Conservation (phyloP, 2,113 vertebrate genomes). For the Dasypus novemcinctus region DNA sequence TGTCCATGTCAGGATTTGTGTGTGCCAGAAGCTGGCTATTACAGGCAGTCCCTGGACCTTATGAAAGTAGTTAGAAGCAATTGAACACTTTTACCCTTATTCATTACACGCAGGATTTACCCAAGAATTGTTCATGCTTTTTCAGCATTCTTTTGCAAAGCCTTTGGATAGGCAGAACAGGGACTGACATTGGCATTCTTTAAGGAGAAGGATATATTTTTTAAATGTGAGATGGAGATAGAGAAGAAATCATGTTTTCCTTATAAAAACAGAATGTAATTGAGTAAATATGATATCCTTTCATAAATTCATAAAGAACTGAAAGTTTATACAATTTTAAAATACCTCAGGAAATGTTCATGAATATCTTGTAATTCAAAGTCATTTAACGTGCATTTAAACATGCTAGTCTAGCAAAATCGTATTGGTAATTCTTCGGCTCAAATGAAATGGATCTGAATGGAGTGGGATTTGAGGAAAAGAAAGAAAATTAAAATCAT, state of each 20-base stretch:
- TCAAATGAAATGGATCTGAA: slow-evolving; percentile 37
- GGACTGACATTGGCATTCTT: neutral
- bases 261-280: neutral
- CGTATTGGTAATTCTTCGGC: slow-evolving; percentile 40
- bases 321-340: slow-evolving; percentile 46
- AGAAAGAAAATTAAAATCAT: slow-evolving; percentile 55
- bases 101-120: neutral
- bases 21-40: neutral
- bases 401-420: slow-evolving; percentile 51
- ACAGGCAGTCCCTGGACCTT: neutral
- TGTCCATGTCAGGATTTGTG: neutral
- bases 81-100: neutral
- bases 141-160: neutral
- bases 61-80: neutral
- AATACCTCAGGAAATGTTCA: slow-evolving; percentile 58
- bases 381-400: slow-evolving; percentile 62
- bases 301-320: slow-evolving; percentile 53
- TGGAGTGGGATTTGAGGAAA: slow-evolving; percentile 30
- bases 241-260: slow-evolving; percentile 28
- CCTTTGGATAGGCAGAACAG: neutral
- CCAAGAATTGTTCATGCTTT: neutral
- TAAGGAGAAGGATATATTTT: neutral
- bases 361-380: slow-evolving; percentile 65
- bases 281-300: slow-evolving; percentile 25
- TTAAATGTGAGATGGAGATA: neutral